phyloP scores from a whole-genome alignment of 2,888 invertebrate genomes.

The Unio pictorum region DNA sequence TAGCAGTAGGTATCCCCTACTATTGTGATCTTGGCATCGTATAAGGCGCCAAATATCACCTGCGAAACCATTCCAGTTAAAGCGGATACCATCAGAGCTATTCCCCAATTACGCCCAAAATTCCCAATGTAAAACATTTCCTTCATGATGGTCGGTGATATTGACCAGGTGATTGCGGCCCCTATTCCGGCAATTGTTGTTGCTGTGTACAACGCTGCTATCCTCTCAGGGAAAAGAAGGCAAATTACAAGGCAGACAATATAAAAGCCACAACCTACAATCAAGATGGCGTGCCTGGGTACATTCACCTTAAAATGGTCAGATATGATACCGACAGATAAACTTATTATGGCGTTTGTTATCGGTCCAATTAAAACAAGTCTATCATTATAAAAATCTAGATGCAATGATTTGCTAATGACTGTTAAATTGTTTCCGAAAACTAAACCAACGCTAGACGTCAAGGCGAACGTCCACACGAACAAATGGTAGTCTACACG shows the following conservation, averaged over 20 bases:
- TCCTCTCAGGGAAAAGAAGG: constrained; percentile 18
- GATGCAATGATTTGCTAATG: constrained; percentile 22
- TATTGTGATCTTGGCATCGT: constrained; percentile 20
- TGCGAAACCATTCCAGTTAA: constrained; percentile 32
- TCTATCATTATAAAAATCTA: constrained; percentile 22
- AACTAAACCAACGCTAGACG: constrained; percentile 36
- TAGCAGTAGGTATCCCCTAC: constrained; percentile 12
- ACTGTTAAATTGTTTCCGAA: constrained; percentile 39
- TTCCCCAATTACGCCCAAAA: constrained; percentile 22
- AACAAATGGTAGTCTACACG: constrained; percentile 33
- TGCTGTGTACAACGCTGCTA: constrained; percentile 24
- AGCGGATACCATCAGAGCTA: constrained; percentile 26
- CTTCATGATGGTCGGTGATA: constrained; percentile 37
- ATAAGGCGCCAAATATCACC: constrained; percentile 37
- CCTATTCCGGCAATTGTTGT: constrained; percentile 34
- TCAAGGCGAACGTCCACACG: constrained; percentile 35
- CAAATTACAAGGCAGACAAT: constrained; percentile 17
- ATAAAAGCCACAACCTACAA: constrained; percentile 19
- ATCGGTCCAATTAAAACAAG: constrained; percentile 38
- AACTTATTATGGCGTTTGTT: constrained; percentile 32
- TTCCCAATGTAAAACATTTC: constrained; percentile 36
- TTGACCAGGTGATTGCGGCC: constrained; percentile 33
- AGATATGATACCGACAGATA: constrained; percentile 30
- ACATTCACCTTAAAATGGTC: constrained; percentile 32
- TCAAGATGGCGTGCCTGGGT: constrained; percentile 28